These are phyloP conservation scores for Oppia nitens DNA, from an alignment of 1,140 invertebrate species.

Conservation along the genomic window DNA sequence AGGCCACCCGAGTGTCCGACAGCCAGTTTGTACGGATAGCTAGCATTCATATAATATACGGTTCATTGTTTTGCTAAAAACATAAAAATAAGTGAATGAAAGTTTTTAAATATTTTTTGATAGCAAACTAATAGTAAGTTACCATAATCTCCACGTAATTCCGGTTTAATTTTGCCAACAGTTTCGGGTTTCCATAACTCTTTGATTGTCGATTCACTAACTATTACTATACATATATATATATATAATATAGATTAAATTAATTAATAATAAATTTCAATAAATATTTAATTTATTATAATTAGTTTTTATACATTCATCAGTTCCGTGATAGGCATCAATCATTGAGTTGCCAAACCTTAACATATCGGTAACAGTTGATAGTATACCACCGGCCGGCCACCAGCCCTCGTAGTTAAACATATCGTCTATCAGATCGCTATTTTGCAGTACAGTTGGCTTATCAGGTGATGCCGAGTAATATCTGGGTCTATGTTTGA, in stretches of 20 bases:
- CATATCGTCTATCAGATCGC: not conserved
- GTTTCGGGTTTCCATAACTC: constrained; percentile 19
- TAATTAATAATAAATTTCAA: not conserved
- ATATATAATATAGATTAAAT: not conserved
- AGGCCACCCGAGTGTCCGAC: not conserved
- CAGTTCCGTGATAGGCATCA: not conserved
- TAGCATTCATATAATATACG: too few species aligned
- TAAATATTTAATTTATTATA: too few species aligned
- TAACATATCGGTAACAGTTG: constrained; percentile 6
- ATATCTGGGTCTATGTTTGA: not conserved
- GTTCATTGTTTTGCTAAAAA: too few species aligned
- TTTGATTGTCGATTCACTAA: not conserved
- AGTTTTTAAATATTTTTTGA: too few species aligned
- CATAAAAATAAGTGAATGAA: not conserved
- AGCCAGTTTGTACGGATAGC: too few species aligned
- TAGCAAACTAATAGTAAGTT: too few species aligned
- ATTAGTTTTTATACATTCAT: not conserved
- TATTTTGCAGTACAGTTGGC: not conserved
- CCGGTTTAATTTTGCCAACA: too few species aligned
- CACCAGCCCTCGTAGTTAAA: not conserved
- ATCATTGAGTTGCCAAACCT: not conserved
- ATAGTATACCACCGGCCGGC: constrained; percentile 11
- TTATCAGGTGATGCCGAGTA: not conserved
- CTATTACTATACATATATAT: not conserved
- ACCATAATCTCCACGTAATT: too few species aligned